Conservation (phyloP, 2,888 invertebrate species). For the Galeopsomyia nigrocyanea region DNA sequence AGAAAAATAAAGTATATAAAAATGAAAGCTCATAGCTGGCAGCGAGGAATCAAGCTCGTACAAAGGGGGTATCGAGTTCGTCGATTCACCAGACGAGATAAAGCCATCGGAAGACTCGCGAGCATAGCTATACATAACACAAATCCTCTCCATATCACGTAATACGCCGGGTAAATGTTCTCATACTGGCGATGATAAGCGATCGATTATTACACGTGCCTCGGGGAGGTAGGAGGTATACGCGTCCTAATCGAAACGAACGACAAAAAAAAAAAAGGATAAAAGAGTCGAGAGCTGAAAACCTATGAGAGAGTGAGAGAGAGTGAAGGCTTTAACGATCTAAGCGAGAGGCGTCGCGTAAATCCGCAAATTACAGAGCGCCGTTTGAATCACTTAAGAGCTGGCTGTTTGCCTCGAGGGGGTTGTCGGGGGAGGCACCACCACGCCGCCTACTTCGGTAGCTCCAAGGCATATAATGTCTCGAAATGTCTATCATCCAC, state of each 20-base stretch:
- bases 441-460: constrained; percentile 33
- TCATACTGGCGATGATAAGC: too few relatives aligned
- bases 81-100: too few relatives aligned
- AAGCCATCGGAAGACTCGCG: too few relatives aligned
- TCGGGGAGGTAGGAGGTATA: not conserved
- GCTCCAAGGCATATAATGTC: constrained; percentile 61
- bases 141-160: too few relatives aligned
- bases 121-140: too few relatives aligned
- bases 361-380: constrained; percentile 53
- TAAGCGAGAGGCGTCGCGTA: constrained; percentile 43
- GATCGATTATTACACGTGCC: not conserved
- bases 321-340: constrained; percentile 9
- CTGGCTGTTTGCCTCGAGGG: not conserved
- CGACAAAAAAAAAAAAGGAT: not conserved
- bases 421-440: constrained; percentile 3
- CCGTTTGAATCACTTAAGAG: constrained; percentile 56
- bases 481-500: constrained; percentile 67
- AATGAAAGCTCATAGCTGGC: too few relatives aligned
- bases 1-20: too few relatives aligned
- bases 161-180: too few relatives aligned
- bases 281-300: not conserved
- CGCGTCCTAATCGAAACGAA: constrained; percentile 3
- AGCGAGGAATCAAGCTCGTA: too few relatives aligned
- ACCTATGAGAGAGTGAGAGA: not conserved
- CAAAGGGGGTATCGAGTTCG: too few relatives aligned